Evolutionary conservation across 2,797 vertebrate genomes (phyloP).

Genomic region (Eulemur rubriventer): DNA sequence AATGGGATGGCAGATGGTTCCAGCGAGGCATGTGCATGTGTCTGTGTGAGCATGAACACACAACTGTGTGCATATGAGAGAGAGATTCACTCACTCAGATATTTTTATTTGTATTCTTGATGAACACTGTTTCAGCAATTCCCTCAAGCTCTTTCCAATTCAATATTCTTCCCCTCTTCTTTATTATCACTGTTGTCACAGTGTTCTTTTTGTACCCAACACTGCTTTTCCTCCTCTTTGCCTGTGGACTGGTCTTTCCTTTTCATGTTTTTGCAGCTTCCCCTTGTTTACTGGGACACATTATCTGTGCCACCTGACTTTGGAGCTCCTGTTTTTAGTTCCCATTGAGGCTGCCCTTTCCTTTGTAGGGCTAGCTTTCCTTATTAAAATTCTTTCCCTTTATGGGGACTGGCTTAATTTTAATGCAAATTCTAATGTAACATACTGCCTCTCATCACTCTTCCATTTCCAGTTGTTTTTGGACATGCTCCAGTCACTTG

Average conservation of each 20-base stretch:
- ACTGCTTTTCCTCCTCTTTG: neutral
- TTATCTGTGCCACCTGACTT: neutral
- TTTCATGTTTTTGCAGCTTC: neutral
- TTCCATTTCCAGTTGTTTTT: neutral
- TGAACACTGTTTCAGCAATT: neutral
- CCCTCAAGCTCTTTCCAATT: neutral
- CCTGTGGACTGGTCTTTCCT: neutral
- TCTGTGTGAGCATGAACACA: neutral
- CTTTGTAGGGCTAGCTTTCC: neutral
- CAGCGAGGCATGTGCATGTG: neutral
- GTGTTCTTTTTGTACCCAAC: neutral
- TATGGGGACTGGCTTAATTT: conserved; percentile 64
- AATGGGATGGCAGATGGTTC: neutral
- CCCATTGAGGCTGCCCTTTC: conserved; percentile 29
- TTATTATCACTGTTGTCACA: neutral
- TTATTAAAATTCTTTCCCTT: neutral
- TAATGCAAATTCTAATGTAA: conserved; percentile 70
- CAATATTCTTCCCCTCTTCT: neutral
- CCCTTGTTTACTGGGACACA: neutral
- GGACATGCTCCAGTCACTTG: conserved; percentile 40
- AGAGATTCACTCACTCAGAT: neutral
- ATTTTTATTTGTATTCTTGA: neutral
- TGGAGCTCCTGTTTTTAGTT: neutral
- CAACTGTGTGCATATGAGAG: neutral
- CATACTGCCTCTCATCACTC: conserved; percentile 49